phyloP scores from a whole-genome alignment of 2,888 invertebrate species.

The Agonopterix alstromeriana region DNA sequence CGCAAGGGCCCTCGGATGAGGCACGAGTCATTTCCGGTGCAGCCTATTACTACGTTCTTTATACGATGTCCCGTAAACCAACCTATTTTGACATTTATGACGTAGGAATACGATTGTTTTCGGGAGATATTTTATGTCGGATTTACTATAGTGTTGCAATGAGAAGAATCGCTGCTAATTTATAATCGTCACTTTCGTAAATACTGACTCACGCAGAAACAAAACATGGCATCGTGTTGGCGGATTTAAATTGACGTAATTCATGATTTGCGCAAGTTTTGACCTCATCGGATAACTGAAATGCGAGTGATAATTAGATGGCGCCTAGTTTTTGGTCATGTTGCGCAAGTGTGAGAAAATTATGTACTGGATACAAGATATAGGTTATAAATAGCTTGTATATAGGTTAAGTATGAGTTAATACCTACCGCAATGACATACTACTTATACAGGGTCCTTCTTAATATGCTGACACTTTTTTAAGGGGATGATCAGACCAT shows the following conservation, averaged over 20 bases:
- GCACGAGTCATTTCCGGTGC: constrained; percentile 66
- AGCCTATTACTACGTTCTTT: constrained; percentile 1
- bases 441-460: no score
- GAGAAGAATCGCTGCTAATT: constrained; percentile 65
- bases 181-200: constrained; percentile 66
- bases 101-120: no score
- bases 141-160: constrained; percentile 34
- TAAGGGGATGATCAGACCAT: no score
- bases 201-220: constrained; percentile 53
- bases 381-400: no score
- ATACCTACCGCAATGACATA: no score
- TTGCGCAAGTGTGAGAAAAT: constrained; percentile 26
- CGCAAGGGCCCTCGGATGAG: constrained; percentile 43
- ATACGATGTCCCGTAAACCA: no score
- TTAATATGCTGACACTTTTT: no score
- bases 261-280: constrained; percentile 33
- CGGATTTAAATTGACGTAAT: constrained; percentile 36
- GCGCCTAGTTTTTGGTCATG: constrained; percentile 27
- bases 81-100: no score
- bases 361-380: neutral
- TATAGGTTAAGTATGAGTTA: no score
- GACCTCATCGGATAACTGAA: constrained; percentile 39
- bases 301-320: constrained; percentile 41
- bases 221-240: constrained; percentile 45
- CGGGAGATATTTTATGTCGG: no score